Conservation (phyloP, 2,113 vertebrate species). For the Tragulus kanchil region DNA sequence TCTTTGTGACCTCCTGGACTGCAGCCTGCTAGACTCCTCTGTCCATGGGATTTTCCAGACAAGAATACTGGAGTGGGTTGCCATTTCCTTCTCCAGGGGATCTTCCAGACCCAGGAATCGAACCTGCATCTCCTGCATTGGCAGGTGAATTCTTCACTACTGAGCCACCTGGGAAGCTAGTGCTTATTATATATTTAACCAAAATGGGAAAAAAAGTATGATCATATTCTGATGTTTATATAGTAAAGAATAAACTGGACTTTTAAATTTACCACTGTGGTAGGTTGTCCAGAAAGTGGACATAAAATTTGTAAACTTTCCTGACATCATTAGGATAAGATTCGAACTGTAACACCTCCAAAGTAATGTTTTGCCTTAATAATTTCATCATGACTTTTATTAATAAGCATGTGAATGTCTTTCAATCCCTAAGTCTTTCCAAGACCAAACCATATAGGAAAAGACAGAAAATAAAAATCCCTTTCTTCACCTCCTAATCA, state of each 20-base stretch:
- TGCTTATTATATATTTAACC: neutral
- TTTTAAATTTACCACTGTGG: neutral
- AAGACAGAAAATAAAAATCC: neutral
- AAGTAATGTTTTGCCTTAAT: neutral
- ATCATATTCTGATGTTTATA: neutral
- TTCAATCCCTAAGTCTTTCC: neutral
- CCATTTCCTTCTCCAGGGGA: neutral
- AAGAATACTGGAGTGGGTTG: neutral
- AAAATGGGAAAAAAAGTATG: neutral
- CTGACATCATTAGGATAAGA: neutral
- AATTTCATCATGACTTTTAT: neutral
- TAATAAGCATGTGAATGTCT: neutral
- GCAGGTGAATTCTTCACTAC: neutral
- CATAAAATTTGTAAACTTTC: neutral
- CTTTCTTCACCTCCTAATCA: neutral
- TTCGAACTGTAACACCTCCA: neutral
- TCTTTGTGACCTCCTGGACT: neutral
- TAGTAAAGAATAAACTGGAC: neutral
- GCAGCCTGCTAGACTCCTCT: neutral
- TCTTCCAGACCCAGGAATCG: neutral
- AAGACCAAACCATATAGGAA: neutral
- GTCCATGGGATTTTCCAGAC: neutral
- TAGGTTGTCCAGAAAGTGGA: too few relatives aligned
- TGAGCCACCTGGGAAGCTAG: neutral
- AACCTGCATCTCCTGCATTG: neutral